Evolutionary conservation across 2,797 vertebrate genomes (phyloP), one percentile per base, ranked within the genome.

Genomic region (Artibeus lituratus): DNA sequence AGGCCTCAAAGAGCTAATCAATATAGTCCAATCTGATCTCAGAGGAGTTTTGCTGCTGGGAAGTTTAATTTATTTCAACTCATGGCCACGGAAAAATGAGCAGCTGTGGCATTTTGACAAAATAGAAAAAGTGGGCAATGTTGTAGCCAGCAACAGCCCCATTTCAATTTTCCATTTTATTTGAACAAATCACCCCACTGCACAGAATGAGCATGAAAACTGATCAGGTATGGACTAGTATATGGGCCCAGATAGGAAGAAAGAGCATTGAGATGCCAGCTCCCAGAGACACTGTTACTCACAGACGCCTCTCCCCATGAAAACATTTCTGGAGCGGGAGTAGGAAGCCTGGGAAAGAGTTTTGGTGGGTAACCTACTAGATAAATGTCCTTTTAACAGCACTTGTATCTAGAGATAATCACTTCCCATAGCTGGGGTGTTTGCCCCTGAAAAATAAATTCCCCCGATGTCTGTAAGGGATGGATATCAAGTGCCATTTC

Each of bases 41-140:
- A 94, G 97, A 98, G 97, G 97, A 98, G 95, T 98, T 98, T 98
- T 14, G 95, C 98, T 97, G 77, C 97, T 98, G 97, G 98, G 97
- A 98, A 98, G 98, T 98, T 98, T 98, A 98, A 98, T 98, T 98
- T 98, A 98, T 98, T 99, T 98, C 97, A 97, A 97, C 98, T 98
- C 98, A 95, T 98, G 97, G 93, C 97, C 97, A 96, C 98, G 98
- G 97, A 98, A 97, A 98, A 98, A 98, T 97, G 97, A 98, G 97
- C 97, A 98, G 95, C 94, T 89, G 32, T 86, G 67, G 94, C 92
- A 98, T 94, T 98, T 94, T 96, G 97, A 98, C 97, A 98, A 98
- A 98, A 98, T 92, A 98, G 97, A 96, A 98, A 97, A 96, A 96
- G 97, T 12, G 65, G 97, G 98, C 26, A 39, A 96, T 92, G 96